These are phyloP conservation scores for Hafferia zeledoni DNA, from an alignment of 2,797 vertebrate genomes.

Conservation along the genomic window DNA sequence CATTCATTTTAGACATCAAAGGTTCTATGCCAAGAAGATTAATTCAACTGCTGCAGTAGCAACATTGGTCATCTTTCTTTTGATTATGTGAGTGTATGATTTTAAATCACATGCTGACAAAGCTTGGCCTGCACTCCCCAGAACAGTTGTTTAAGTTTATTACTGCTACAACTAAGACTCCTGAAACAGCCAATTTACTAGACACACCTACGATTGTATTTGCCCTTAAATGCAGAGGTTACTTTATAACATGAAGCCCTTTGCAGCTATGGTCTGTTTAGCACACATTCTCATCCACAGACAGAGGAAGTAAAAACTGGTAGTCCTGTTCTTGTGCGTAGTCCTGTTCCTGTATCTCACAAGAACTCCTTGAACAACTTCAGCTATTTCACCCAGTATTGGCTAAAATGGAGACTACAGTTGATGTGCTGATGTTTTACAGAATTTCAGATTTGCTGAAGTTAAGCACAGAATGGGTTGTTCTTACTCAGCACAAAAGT, in stretches of 20 bases:
- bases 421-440: background rate
- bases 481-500: background rate
- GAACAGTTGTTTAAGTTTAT: background rate
- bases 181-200: background rate
- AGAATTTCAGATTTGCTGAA: background rate
- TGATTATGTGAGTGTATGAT: accelerated
- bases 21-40: background rate
- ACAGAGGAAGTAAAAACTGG: background rate
- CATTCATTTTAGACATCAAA: background rate
- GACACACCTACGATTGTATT: background rate
- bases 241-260: background rate
- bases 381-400: background rate
- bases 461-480: background rate
- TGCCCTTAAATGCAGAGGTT: background rate
- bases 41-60: background rate
- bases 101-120: background rate
- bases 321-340: background rate
- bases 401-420: background rate
- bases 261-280: background rate
- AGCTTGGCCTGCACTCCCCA: background rate
- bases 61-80: background rate
- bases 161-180: background rate
- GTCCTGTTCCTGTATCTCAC: background rate
- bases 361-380: background rate
- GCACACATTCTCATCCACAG: background rate